Percentiles rank a stretch among this genome's conserved stretches.
Conservation (phyloP, 2,888 invertebrate genomes). For the Meiosimyza decipiens region DNA sequence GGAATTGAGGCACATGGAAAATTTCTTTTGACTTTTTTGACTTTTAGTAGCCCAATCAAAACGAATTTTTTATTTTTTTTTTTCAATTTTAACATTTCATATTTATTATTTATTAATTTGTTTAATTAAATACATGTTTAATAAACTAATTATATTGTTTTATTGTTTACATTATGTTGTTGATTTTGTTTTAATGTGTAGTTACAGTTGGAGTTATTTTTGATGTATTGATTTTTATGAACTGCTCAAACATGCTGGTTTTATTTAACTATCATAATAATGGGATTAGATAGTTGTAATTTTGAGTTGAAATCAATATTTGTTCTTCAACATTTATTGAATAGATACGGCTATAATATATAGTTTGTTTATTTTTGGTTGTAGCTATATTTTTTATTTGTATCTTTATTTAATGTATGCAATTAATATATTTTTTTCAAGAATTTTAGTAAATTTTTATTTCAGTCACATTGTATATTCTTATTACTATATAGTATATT, state of each 20-base stretch:
- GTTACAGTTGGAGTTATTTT: conserved; percentile 20
- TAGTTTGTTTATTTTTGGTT: not conserved
- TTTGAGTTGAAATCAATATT: not conserved
- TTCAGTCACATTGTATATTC: not conserved
- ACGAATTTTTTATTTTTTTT: not conserved
- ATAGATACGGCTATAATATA: conserved; percentile 2
- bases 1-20: too few species aligned
- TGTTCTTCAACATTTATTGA: not conserved
- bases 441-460: not conserved
- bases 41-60: not conserved
- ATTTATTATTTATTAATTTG: conserved; percentile 1
- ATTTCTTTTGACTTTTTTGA: too few species aligned
- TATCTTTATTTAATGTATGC: not conserved
- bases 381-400: not conserved
- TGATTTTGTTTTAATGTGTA: not conserved
- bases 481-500: not conserved
- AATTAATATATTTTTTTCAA: not conserved
- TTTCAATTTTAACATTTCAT: conserved; percentile 25
- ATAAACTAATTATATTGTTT: not conserved
- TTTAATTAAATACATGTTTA: conserved; percentile 8
- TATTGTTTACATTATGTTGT: conserved; percentile 14
- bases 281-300: conserved; percentile 11
- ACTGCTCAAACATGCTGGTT: conserved; percentile 4
- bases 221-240: conserved; percentile 21
- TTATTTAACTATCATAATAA: not conserved